A percentile compares a stretch with the other conserved stretches of the same genome.
Evolutionary conservation across 2,113 vertebrate genomes (phyloP).

Genomic region (Ptilorrhoa leucosticta): DNA sequence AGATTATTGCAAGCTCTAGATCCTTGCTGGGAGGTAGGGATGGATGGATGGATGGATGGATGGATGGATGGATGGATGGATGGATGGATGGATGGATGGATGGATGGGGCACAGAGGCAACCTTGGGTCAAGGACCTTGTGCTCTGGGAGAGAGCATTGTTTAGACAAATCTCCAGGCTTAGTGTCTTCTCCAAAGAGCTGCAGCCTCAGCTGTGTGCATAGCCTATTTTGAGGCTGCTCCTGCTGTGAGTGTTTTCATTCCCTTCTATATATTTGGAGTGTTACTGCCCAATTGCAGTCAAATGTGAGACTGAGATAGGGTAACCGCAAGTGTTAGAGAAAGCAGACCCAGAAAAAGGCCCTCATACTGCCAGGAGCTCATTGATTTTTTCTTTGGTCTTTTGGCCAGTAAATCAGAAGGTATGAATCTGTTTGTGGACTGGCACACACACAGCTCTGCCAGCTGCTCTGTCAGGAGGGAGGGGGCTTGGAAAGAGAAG

Average conservation of each 20-base stretch:
- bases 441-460: neutral
- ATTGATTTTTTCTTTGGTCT: neutral
- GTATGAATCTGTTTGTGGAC: neutral
- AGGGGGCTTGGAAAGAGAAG: neutral
- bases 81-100: neutral
- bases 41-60: neutral
- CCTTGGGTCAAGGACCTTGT: neutral
- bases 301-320: neutral
- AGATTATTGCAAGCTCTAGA: neutral
- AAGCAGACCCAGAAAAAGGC: neutral
- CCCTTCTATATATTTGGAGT: neutral
- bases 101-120: neutral
- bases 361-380: neutral
- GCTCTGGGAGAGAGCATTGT: neutral
- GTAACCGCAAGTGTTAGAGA: neutral
- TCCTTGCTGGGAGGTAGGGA: neutral
- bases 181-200: neutral
- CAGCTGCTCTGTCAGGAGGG: neutral
- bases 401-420: neutral
- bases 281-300: neutral
- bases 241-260: neutral
- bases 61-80: neutral
- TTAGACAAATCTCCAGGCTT: neutral
- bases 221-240: neutral
- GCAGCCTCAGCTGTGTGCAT: neutral